Conservation (phyloP, 1,140 invertebrate genomes). For the Trachymyrmex septentrionalis region DNA sequence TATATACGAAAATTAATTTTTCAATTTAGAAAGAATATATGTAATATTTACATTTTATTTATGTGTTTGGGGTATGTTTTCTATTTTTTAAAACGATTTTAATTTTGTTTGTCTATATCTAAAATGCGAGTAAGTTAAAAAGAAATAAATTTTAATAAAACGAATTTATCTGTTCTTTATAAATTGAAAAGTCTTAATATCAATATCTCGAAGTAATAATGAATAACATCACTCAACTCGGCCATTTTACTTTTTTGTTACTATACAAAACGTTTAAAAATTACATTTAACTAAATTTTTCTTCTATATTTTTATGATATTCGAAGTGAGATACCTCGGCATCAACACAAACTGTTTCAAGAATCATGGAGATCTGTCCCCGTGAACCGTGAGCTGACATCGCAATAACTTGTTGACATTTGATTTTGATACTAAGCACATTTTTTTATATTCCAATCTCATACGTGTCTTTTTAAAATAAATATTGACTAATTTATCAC, state of each 20-base stretch:
- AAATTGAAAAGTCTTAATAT: background rate
- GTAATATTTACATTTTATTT: no score
- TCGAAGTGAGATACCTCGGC: background rate
- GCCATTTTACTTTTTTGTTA: background rate
- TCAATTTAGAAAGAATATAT: no score
- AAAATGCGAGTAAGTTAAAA: no score
- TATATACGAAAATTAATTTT: no score
- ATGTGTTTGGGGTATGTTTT: no score
- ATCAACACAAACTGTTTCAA: background rate
- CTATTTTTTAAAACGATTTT: no score
- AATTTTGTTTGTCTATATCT: no score
- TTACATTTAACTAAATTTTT: constrained; percentile 44
- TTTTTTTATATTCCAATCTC: background rate
- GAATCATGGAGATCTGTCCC: constrained; percentile 81
- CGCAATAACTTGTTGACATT: constrained; percentile 49
- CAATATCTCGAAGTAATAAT: constrained; percentile 1
- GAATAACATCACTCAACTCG: constrained; percentile 38
- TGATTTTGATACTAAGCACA: background rate
- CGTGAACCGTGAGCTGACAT: constrained; percentile 74
- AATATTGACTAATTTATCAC: constrained; percentile 33
- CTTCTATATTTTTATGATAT: background rate
- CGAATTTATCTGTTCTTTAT: constrained; percentile 14
- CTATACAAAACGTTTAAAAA: constrained; percentile 4
- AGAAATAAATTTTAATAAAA: background rate
- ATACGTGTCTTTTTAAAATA: background rate